A percentile compares a stretch with the other conserved stretches of the same genome.
Evolutionary conservation across 2,888 invertebrate species (phyloP).

Genomic region (Drosophila maculinotata): DNA sequence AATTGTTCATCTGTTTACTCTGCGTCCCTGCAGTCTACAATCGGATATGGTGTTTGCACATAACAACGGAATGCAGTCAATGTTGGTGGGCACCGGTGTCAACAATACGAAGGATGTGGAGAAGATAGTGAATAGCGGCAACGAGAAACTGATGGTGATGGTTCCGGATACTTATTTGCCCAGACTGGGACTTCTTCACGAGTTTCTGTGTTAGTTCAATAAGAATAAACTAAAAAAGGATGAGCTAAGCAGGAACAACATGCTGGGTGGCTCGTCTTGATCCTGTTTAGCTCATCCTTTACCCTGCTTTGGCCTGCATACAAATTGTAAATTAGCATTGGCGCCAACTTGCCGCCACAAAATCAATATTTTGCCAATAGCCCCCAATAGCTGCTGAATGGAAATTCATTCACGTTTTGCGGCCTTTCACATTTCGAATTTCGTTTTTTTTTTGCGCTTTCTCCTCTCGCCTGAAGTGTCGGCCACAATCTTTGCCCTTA

Average conservation of each 20-base stretch:
- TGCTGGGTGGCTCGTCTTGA: not conserved
- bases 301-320: constrained; percentile 2
- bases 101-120: constrained; percentile 42
- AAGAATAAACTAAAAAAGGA: not conserved
- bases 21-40: constrained; percentile 29
- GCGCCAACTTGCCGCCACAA: no score
- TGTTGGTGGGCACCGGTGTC: constrained; percentile 61
- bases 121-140: constrained; percentile 28
- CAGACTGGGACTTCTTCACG: constrained; percentile 30
- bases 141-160: constrained; percentile 22
- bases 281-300: not conserved
- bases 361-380: constrained; percentile 36
- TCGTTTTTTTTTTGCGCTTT: not conserved
- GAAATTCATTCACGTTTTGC: constrained; percentile 14
- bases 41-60: constrained; percentile 60
- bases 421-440: constrained; percentile 2
- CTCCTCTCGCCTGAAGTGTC: constrained; percentile 19
- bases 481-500: constrained; percentile 16
- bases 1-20: not conserved
- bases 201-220: constrained; percentile 45
- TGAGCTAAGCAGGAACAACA: not conserved
- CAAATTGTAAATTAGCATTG: constrained; percentile 35
- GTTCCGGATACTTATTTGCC: constrained; percentile 65
- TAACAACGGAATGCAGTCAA: constrained; percentile 62
- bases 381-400: no score